phyloP scores from a whole-genome alignment of 2,888 invertebrate genomes.

The Cotesia congregata region DNA sequence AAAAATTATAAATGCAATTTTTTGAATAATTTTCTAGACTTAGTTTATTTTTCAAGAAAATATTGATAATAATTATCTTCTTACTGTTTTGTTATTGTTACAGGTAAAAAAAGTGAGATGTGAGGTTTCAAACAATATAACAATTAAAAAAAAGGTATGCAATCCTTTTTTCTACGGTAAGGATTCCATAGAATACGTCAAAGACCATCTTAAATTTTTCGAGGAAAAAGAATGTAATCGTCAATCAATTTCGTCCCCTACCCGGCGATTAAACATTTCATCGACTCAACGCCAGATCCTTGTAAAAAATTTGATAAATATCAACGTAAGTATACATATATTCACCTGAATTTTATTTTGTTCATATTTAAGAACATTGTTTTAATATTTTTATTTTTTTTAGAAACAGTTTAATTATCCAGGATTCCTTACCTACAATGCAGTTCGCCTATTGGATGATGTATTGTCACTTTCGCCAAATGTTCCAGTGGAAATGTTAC shows the following conservation, averaged over 20 bases:
- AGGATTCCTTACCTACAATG: conserved; percentile 55
- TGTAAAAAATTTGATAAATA: conserved; percentile 50
- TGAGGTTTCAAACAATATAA: background rate
- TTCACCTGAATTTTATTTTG: too few species aligned
- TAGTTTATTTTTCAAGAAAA: too few species aligned
- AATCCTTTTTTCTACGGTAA: background rate
- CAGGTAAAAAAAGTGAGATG: too few species aligned
- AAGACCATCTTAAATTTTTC: conserved; percentile 46
- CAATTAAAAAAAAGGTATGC: background rate
- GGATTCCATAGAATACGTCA: conserved; percentile 39
- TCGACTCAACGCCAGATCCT: conserved; percentile 53
- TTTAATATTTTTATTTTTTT: conserved; percentile 23
- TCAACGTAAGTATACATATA: conserved; percentile 46
- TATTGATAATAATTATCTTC: too few species aligned
- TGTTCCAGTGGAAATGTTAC: conserved; percentile 47
- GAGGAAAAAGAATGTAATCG: conserved; percentile 44
- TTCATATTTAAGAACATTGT: background rate
- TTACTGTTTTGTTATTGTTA: too few species aligned
- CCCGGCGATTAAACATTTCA: conserved; percentile 48
- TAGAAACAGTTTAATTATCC: conserved; percentile 54
- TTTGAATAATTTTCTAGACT: too few species aligned
- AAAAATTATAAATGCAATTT: too few species aligned
- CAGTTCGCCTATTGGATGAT: conserved; percentile 58
- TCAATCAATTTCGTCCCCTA: conserved; percentile 44
- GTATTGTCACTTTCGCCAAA: conserved; percentile 49